Percentiles rank a stretch among this genome's conserved stretches.
These are phyloP conservation scores for Acanthurus tractus DNA, from an alignment of 2,797 vertebrate species.

Conservation along the genomic window DNA sequence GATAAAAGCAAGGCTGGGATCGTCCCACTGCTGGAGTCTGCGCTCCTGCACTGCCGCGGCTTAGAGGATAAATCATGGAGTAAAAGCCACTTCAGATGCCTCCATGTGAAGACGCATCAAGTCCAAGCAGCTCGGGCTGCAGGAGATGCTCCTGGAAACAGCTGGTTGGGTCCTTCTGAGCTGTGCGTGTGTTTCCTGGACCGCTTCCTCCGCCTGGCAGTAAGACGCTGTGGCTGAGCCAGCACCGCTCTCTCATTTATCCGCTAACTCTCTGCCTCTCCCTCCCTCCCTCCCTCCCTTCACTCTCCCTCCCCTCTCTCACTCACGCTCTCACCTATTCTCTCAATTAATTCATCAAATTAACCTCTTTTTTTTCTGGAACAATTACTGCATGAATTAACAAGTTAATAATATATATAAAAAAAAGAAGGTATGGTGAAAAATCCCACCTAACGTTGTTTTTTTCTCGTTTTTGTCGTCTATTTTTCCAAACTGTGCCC, in stretches of 20 bases:
- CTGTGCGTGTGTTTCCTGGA: slow-evolving; percentile 52
- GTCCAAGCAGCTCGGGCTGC: slow-evolving; percentile 51
- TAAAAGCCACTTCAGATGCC: slow-evolving; percentile 36
- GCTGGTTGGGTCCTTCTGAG: slow-evolving; percentile 40
- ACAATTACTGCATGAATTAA: slow-evolving; percentile 21
- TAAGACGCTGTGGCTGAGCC: slow-evolving; percentile 73
- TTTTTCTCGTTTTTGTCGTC: background rate
- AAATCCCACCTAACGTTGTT: background rate
- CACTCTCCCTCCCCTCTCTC: slow-evolving; percentile 4
- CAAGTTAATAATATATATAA: background rate
- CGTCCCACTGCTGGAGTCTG: slow-evolving; percentile 43
- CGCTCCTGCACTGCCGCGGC: slow-evolving; percentile 45
- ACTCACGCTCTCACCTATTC: slow-evolving; percentile 29
- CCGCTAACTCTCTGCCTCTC: slow-evolving; percentile 59
- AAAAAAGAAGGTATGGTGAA: background rate
- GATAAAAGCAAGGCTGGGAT: slow-evolving; percentile 1
- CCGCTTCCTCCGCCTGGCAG: slow-evolving; percentile 66
- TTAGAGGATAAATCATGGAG: slow-evolving; percentile 57
- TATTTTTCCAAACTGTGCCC: background rate
- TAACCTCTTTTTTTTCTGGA: slow-evolving; percentile 10
- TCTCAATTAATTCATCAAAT: slow-evolving; percentile 42
- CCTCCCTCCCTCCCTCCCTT: slow-evolving; percentile 22
- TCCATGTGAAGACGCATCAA: slow-evolving; percentile 44
- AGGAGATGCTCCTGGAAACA: slow-evolving; percentile 54
- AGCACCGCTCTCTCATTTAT: slow-evolving; percentile 70